Conservation (phyloP, 2,888 invertebrate genomes). For the Andrena trimmerana region DNA sequence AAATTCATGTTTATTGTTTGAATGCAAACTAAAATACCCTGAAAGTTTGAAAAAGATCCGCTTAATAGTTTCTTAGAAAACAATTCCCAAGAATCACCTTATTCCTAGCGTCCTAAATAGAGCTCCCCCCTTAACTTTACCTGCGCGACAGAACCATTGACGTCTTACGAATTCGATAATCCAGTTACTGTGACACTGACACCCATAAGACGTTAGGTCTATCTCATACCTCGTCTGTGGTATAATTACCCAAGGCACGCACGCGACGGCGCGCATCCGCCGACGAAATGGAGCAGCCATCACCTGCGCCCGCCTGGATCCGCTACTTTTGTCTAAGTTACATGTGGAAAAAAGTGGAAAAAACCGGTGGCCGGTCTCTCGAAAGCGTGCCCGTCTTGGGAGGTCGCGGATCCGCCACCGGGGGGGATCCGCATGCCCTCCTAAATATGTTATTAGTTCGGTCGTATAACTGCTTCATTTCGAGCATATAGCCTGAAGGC, state of each 20-base stretch:
- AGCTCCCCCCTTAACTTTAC: too few relatives aligned
- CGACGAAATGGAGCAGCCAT: not conserved
- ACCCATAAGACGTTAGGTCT: too few relatives aligned
- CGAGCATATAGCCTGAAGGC: constrained; percentile 83
- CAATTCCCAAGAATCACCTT: too few relatives aligned
- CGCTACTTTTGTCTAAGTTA: constrained; percentile 43
- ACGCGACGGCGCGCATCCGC: constrained; percentile 4
- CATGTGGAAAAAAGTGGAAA: constrained; percentile 33
- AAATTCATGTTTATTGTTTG: too few relatives aligned
- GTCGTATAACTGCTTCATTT: constrained; percentile 85
- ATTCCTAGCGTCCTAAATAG: too few relatives aligned
- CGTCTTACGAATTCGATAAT: too few relatives aligned
- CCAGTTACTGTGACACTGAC: too few relatives aligned
- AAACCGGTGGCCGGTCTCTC: constrained; percentile 53
- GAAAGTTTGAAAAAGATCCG: too few relatives aligned
- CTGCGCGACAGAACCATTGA: too few relatives aligned
- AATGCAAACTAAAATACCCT: too few relatives aligned
- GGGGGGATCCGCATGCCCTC: constrained; percentile 79
- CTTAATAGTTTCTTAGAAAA: too few relatives aligned
- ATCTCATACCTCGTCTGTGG: too few relatives aligned
- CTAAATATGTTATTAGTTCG: constrained; percentile 85
- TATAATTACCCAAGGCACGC: constrained; percentile 24
- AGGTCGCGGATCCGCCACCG: constrained; percentile 80
- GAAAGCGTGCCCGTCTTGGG: constrained; percentile 85
- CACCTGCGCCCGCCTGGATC: constrained; percentile 14